Conservation (phyloP, 2,888 invertebrate genomes). For the Eupeodes latifasciatus region DNA sequence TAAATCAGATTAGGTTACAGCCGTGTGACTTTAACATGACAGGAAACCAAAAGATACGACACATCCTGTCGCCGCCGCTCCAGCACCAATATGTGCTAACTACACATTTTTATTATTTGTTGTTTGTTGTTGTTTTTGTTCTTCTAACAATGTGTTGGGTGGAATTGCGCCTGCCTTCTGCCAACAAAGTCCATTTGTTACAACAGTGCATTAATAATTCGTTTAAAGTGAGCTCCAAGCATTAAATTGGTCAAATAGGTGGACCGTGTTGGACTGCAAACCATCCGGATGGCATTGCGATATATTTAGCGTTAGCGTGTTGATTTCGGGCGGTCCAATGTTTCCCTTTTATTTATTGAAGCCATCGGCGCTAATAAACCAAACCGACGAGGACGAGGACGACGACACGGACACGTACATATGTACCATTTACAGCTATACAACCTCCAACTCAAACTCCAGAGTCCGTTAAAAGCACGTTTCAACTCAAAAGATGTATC, state of each 20-base stretch:
- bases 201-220: conserved; percentile 62
- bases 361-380: conserved; percentile 54
- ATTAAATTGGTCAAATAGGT: conserved; percentile 67
- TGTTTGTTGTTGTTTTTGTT: background rate
- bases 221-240: conserved; percentile 57
- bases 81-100: conserved; percentile 38
- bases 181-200: conserved; percentile 11
- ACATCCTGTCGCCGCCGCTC: conserved; percentile 65
- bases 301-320: conserved; percentile 27
- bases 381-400: background rate
- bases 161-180: conserved; percentile 16
- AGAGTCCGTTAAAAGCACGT: conserved; percentile 35
- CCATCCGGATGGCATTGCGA: background rate
- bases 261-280: background rate
- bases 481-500: conserved; percentile 20
- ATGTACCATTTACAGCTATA: background rate
- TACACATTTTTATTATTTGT: conserved; percentile 5
- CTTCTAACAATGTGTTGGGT: conserved; percentile 36
- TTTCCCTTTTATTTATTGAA: conserved; percentile 62
- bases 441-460: background rate
- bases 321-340: conserved; percentile 52
- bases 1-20: conserved; percentile 83
- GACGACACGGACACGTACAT: background rate
- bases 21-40: conserved; percentile 71
- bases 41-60: conserved; percentile 73